phyloP scores from a whole-genome alignment of 2,797 vertebrate genomes.

The Phaenicophaeus curvirostris region DNA sequence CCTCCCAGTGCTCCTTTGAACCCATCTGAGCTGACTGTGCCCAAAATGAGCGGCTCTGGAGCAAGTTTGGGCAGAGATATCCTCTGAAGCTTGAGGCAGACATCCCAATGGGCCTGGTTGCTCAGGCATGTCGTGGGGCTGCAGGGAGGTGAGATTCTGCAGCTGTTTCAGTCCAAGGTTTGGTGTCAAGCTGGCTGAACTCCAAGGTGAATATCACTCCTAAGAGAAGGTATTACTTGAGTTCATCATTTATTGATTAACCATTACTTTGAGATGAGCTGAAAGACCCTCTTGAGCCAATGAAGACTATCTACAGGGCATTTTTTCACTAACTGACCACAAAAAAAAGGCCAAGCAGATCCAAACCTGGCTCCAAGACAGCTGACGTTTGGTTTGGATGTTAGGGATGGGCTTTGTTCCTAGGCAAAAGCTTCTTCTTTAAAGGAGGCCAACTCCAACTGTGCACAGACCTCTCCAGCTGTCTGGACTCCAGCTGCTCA shows the following conservation, averaged over 20 bases:
- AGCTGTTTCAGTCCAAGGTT: not conserved
- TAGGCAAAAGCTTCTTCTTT: not conserved
- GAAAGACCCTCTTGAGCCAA: not conserved
- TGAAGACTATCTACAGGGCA: not conserved
- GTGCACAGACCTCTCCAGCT: not conserved
- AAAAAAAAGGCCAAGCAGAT: not conserved
- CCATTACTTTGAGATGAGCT: not conserved
- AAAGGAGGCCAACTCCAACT: not conserved
- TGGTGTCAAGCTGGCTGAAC: slow-evolving; percentile 1
- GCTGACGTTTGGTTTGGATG: not conserved
- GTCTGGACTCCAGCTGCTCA: not conserved
- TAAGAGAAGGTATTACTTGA: not conserved
- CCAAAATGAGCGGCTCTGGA: not conserved
- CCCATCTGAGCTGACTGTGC: not conserved
- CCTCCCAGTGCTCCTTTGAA: not conserved
- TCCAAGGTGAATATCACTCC: not conserved
- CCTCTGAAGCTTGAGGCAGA: not conserved
- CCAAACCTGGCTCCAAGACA: not conserved
- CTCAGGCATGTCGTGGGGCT: not conserved
- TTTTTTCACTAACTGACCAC: not conserved
- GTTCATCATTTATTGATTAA: not conserved
- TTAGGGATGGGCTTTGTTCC: not conserved
- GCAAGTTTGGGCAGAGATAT: not conserved
- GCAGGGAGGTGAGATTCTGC: not conserved
- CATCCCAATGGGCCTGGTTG: not conserved